Conservation (phyloP, 2,113 vertebrate species). For the Colinus virginianus region DNA sequence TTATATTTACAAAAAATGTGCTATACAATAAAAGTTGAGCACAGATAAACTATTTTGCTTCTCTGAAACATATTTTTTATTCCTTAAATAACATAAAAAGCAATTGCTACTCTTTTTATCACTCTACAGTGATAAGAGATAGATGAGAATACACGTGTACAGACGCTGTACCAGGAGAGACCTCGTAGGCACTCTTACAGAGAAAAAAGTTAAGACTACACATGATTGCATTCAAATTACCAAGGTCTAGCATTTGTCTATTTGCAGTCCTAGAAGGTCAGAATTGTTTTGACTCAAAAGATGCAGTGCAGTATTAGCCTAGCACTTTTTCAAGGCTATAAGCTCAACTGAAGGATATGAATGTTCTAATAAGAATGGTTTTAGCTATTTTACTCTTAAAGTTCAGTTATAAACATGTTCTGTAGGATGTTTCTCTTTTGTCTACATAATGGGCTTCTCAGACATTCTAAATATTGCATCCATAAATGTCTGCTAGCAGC, state of each 20-base stretch:
- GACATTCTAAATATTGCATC: neutral
- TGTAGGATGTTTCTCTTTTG: neutral
- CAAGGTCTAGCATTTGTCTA: neutral
- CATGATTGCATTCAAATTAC: neutral
- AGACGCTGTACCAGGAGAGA: neutral
- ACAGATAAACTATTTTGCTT: neutral
- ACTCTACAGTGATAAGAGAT: neutral
- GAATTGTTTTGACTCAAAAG: neutral
- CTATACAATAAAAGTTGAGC: neutral
- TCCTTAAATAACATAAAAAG: neutral
- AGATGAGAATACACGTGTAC: rapidly evolving
- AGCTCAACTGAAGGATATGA: neutral
- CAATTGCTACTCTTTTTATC: neutral
- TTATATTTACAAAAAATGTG: neutral
- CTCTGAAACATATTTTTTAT: neutral
- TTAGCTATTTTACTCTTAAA: neutral
- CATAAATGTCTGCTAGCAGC: neutral
- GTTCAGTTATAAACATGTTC: neutral
- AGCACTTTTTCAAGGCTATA: neutral
- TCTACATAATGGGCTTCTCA: neutral
- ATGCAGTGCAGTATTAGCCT: neutral
- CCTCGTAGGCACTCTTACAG: neutral
- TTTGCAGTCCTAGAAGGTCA: neutral
- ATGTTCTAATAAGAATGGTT: neutral
- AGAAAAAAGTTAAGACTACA: neutral